Base-by-base conservation (phyloP, 2,888 invertebrate genomes). In the Spilosoma lubricipeda region DNA sequence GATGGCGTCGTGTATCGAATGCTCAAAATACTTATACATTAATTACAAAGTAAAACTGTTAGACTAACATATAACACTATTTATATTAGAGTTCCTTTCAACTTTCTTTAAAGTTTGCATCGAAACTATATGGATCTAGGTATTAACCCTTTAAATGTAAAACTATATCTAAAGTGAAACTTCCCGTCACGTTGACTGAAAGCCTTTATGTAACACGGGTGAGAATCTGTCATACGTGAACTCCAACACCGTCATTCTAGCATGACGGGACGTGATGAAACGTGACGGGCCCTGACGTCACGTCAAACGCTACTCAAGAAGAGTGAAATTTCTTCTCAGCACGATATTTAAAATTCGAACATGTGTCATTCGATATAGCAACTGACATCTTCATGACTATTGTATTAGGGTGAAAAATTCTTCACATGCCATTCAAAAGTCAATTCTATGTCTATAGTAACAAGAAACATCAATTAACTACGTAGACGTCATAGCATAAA, bases 261-360 rank as follows among this genome's bases (percentile, higher is more conserved):
- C 73, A 70, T 73, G 73, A 69, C 73, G 65, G 65, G 39, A 65
- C 79, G 77, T 67, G 72, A 72, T 56, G 67, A 64, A 20, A 42
- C 77, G 75, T 78, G 79, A 82, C 81, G 74, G 73, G n/a, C 48
- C 30, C 52, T 70, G 77, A 82, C 78, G 86, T 86, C 83, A 84
- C 84, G 90, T 92, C 92, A 89, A 86, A 90, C 85, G 91, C 91
- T 77, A 77, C 92, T 94, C 94, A 93, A 89, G 89, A 91, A 90
- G 88, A 90, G 92, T 90, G 90, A 93, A 93, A 94, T 92, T 92
- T 92, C 91, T 92, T 92, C 94, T 92, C 94, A 92, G 93, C 93
- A 92, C 91, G 93, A 93, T 91, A 93, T 92, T 90, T 90, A 89
- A 89, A 90, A 93, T 94, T 92, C 90, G 84, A 86, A 89, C 90